Evolutionary conservation across 2,888 invertebrate species (phyloP).

Genomic region (Tiliacea citrago): DNA sequence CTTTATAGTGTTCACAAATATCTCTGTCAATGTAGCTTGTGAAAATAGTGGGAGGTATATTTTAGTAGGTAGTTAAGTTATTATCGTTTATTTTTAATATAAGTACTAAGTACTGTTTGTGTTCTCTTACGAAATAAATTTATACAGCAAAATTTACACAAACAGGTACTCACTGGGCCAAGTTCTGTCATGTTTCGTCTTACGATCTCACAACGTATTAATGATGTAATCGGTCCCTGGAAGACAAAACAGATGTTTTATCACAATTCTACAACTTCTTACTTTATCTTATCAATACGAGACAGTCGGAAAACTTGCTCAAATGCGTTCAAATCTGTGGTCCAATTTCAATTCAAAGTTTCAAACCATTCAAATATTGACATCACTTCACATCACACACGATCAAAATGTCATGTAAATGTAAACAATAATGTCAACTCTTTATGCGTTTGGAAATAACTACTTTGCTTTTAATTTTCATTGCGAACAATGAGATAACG

Average conservation of each 20-base stretch:
- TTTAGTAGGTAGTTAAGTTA: too few relatives aligned
- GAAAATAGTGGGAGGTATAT: too few relatives aligned
- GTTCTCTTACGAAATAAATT: neutral
- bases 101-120: neutral
- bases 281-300: constrained; percentile 40
- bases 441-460: neutral
- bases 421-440: constrained; percentile 6
- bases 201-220: constrained; percentile 3
- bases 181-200: constrained; percentile 67
- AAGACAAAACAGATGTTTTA: constrained; percentile 19
- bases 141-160: neutral
- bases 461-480: neutral
- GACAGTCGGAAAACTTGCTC: neutral
- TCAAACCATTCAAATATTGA: constrained; percentile 2
- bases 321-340: neutral
- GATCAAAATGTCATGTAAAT: constrained; percentile 14
- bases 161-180: constrained; percentile 69
- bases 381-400: constrained; percentile 1
- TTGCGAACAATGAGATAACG: neutral
- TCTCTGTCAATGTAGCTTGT: too few relatives aligned
- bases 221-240: neutral
- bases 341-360: too few relatives aligned
- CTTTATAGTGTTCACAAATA: too few relatives aligned
- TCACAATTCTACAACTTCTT: constrained; percentile 3
- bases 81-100: neutral